Base-by-base conservation (phyloP, 1,140 invertebrate species). In the Rhizoglyphus robini region DNA sequence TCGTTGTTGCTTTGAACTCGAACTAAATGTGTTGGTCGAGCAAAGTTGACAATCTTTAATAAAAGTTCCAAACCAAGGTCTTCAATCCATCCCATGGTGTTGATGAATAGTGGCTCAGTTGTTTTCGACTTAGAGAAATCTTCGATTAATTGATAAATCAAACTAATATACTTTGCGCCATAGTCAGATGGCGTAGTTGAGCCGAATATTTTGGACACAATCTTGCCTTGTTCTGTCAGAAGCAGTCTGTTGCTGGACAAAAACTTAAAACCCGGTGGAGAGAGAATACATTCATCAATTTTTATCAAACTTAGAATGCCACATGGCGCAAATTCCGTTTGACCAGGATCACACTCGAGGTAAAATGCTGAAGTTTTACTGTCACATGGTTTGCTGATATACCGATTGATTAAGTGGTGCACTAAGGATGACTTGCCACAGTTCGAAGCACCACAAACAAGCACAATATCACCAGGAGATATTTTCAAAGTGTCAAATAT, bases 311-410 rank as follows among this genome's bases (percentile, higher is more conserved):
- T 62, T 5, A 68, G 27, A 30, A 57, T 36, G n/a, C 65, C 68
- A 4, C 63, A 32, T 23, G 58, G 25, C 8, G 65, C 46, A 31
- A 68, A 63, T 31, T 68, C 68, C 11, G 65, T 20, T 47, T 68
- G 68, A 5, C 68, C 68, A 29, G 68, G 68, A 59, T 68, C 68
- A 58, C 23, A 57, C 30, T 68, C 68, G 1, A 68, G n/a, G 20
- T 62, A 63, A n/a, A 36, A 62, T 23, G 38, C 27, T 15, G 47
- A 18, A n/a, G 20, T 5, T 27, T 38, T 62, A 15, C 15, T 31
- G n/a, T n/a, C 25, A 23, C 3, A 4, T 20, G 30, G 65, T 5
- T 34, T 20, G 57, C 27, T 63, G 2, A 63, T 2, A 31, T 63
- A 46, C 15, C 23, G 27, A 48, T 69, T 69, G 20, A 65, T 49